Conservation (phyloP, 2,113 vertebrate genomes). For the Syngnathoides biaculeatus region DNA sequence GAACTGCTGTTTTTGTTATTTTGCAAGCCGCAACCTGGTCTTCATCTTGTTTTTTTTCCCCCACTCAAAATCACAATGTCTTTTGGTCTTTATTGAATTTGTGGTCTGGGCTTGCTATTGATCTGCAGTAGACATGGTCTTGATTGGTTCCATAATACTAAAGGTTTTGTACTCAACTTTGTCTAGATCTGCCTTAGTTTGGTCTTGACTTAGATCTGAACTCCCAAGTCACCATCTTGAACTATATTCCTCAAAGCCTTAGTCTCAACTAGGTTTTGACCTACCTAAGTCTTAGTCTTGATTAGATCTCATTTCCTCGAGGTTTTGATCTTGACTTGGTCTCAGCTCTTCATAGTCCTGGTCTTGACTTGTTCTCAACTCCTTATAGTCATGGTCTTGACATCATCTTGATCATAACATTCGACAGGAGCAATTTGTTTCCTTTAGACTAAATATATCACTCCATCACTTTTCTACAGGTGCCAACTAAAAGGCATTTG, state of each 20-base stretch:
- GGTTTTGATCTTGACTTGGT: not conserved
- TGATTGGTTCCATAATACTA: no score
- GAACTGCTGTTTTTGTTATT: not conserved
- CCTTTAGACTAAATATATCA: no score
- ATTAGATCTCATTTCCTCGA: not conserved
- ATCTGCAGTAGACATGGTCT: no score
- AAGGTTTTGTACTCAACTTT: no score
- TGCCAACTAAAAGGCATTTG: conserved; percentile 24
- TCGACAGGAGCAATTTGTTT: not conserved
- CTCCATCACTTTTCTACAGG: no score
- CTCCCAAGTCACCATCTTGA: not conserved
- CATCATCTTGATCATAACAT: not conserved
- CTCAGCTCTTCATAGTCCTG: not conserved
- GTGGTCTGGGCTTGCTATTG: no score
- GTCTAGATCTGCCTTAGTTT: not conserved
- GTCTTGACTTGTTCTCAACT: not conserved
- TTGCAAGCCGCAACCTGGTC: no score
- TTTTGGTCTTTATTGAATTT: no score
- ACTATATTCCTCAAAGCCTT: not conserved
- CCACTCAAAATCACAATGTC: no score
- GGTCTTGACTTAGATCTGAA: not conserved
- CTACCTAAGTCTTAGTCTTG: not conserved
- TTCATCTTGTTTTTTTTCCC: no score
- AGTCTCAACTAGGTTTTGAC: not conserved
- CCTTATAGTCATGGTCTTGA: not conserved